Evolutionary conservation across 2,888 invertebrate genomes (phyloP).

Genomic region (Campoplex capitator): DNA sequence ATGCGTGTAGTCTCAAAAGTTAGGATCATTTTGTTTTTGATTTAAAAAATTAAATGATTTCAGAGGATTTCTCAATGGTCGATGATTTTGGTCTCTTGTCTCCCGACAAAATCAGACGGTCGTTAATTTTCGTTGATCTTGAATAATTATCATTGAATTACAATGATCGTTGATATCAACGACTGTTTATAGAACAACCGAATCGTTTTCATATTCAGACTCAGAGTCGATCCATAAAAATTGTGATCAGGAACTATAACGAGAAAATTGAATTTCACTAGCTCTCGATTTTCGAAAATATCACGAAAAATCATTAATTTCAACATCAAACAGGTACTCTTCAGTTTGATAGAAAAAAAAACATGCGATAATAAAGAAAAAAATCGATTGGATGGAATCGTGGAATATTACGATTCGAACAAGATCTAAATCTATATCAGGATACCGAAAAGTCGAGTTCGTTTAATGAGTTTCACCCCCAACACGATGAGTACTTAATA

Average conservation of each 20-base stretch:
- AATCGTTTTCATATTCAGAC: neutral
- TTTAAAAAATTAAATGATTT: neutral
- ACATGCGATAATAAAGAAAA: too few relatives aligned
- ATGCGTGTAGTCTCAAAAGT: neutral
- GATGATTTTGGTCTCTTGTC: too few relatives aligned
- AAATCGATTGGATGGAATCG: too few relatives aligned
- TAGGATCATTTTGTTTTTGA: neutral
- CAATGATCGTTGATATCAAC: neutral
- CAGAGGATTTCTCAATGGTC: too few relatives aligned
- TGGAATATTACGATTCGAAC: neutral
- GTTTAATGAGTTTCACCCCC: neutral
- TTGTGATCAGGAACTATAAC: neutral
- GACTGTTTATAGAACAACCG: neutral
- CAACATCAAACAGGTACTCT: too few relatives aligned
- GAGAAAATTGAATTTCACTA: neutral
- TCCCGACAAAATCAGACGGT: neutral
- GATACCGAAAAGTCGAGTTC: neutral
- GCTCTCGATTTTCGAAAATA: neutral
- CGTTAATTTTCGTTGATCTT: neutral
- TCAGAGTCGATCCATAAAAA: neutral
- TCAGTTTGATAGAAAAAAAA: too few relatives aligned
- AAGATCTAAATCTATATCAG: neutral
- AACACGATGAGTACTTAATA: slow-evolving; percentile 15
- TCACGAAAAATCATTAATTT: too few relatives aligned
- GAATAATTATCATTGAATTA: neutral